Evolutionary conservation across 2,113 vertebrate species (phyloP).

Genomic region (Trichechus manatus): DNA sequence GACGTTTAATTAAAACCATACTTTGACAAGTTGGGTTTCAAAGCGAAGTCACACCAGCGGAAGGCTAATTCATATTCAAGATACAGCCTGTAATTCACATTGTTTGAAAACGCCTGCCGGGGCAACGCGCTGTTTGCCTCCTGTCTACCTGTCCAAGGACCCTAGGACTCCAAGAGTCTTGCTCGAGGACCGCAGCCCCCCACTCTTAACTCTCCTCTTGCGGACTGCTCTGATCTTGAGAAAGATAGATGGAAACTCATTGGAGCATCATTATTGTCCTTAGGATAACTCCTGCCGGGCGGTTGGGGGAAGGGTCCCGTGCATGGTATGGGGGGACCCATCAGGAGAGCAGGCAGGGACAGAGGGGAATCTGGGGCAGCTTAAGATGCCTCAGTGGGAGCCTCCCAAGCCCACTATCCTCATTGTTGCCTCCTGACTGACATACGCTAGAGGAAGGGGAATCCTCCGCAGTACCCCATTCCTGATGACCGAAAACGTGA

Average conservation of each 20-base stretch:
- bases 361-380: background rate
- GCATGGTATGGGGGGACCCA: too few relatives aligned
- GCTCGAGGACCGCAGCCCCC: background rate
- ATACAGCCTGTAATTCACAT: constrained; percentile 80
- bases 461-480: background rate
- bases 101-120: constrained; percentile 75
- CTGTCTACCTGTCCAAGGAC: background rate
- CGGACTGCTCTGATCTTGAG: background rate
- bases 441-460: background rate
- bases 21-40: constrained; percentile 86
- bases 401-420: background rate
- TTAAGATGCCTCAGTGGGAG: background rate
- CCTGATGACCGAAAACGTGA: background rate
- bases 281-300: background rate
- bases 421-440: background rate
- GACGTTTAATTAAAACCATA: constrained; percentile 89
- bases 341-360: background rate
- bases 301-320: background rate
- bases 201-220: background rate
- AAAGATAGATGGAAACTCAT: background rate
- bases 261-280: background rate
- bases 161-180: background rate
- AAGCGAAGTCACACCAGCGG: constrained; percentile 83
- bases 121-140: fast-evolving
- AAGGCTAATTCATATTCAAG: constrained; percentile 87